Evolutionary conservation across 1,140 invertebrate genomes (phyloP).

Genomic region (Bombus ignitus): DNA sequence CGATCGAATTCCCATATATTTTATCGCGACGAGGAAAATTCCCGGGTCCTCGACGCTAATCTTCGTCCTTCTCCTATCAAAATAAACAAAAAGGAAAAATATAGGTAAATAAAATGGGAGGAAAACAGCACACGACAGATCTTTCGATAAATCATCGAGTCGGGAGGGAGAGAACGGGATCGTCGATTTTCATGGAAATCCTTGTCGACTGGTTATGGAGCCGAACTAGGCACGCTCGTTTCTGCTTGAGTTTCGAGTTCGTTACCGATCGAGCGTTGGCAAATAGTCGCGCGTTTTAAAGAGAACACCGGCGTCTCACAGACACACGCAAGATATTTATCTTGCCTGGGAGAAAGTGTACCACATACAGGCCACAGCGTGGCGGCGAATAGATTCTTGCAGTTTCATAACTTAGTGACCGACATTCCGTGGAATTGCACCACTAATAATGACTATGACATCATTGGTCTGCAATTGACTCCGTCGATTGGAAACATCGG

Average conservation of each 20-base stretch:
- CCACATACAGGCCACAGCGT: constrained; percentile 54
- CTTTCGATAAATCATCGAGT: constrained; percentile 32
- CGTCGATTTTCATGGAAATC: constrained; percentile 6
- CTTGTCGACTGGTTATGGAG: not conserved
- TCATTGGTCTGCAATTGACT: constrained; percentile 69
- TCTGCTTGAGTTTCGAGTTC: constrained; percentile 6
- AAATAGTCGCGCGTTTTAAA: constrained; percentile 53
- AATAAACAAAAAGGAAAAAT: not conserved
- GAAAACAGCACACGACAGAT: not conserved
- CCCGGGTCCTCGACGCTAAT: constrained; percentile 21
- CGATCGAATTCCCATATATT: constrained; percentile 39
- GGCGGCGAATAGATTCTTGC: constrained; percentile 73
- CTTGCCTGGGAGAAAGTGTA: constrained; percentile 65
- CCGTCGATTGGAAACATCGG: constrained; percentile 62
- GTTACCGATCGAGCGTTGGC: constrained; percentile 49
- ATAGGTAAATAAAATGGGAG: not conserved
- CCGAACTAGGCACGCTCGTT: not conserved
- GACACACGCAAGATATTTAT: constrained; percentile 67
- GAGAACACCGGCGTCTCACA: constrained; percentile 48
- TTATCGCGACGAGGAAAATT: constrained; percentile 32
- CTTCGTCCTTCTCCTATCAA: not conserved
- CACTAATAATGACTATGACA: constrained; percentile 75
- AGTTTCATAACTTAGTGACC: constrained; percentile 78
- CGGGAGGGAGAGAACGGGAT: not conserved
- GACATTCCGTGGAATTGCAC: constrained; percentile 77